These are phyloP conservation scores for Pseudomyrmex pallidus DNA, from an alignment of 1,140 invertebrate species.

Conservation along the genomic window DNA sequence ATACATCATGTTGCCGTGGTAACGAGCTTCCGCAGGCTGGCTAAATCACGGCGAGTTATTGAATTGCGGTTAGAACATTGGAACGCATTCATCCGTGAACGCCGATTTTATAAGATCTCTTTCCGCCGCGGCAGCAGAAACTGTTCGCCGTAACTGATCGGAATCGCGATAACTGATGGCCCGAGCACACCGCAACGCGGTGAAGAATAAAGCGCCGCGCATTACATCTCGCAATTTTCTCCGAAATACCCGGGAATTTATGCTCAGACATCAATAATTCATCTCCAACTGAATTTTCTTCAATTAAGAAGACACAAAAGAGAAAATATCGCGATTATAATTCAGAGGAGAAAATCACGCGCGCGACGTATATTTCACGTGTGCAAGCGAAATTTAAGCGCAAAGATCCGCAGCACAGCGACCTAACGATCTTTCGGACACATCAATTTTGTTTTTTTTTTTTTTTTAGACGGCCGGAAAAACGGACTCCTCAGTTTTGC, in stretches of 20 bases:
- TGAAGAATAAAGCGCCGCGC: neutral
- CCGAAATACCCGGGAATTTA: neutral
- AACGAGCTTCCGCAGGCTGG: neutral
- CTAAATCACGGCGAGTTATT: slow-evolving; percentile 36
- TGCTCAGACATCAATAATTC: neutral
- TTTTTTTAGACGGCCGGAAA: neutral
- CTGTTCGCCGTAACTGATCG: slow-evolving; percentile 1
- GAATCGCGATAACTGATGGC: slow-evolving; percentile 18
- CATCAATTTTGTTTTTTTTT: neutral
- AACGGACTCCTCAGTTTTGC: neutral
- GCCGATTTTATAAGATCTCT: slow-evolving; percentile 25
- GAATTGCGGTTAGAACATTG: slow-evolving; percentile 38
- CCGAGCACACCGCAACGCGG: neutral
- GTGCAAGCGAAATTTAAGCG: no score
- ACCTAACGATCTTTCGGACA: neutral
- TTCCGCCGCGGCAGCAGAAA: slow-evolving; percentile 22
- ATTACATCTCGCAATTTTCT: slow-evolving; percentile 6
- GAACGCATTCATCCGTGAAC: slow-evolving; percentile 36
- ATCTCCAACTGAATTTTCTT: no score
- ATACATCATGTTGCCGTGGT: slow-evolving; percentile 26
- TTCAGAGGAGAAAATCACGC: no score
- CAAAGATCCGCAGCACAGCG: no score
- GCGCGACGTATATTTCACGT: no score
- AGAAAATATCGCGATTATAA: no score
- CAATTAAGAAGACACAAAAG: no score